Conservation (phyloP, 2,888 invertebrate species). For the Sepiola atlantica region DNA sequence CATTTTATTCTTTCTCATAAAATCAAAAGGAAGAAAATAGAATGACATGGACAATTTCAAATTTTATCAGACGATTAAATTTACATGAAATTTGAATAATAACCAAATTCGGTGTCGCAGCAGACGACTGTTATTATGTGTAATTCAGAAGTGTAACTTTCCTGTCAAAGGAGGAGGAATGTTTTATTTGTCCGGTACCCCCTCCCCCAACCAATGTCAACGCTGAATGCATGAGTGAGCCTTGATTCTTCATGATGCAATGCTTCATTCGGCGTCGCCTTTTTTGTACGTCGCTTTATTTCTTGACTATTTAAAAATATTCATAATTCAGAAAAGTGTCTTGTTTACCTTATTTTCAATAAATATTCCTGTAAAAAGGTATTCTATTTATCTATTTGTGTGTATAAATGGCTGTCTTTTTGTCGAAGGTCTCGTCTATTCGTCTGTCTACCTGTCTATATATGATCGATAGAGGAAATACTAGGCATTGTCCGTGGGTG, state of each 20-base stretch:
- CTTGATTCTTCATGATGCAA: background rate
- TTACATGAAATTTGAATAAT: slow-evolving; percentile 32
- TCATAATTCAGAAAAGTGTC: background rate
- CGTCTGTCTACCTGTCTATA: background rate
- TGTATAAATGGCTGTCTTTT: too few relatives aligned
- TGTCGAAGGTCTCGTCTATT: too few relatives aligned
- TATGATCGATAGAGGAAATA: too few relatives aligned
- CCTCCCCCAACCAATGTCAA: background rate
- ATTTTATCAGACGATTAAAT: slow-evolving; percentile 13
- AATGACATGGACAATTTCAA: background rate
- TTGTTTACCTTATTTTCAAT: background rate
- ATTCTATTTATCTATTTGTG: too few relatives aligned
- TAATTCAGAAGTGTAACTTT: background rate
- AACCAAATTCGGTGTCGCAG: background rate
- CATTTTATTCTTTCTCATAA: background rate
- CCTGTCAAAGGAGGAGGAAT: background rate
- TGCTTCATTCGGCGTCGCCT: background rate
- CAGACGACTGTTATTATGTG: background rate
- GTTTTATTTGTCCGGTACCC: background rate
- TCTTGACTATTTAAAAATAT: background rate
- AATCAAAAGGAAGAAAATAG: background rate
- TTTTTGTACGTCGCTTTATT: background rate
- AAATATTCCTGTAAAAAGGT: background rate
- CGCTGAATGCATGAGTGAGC: background rate
- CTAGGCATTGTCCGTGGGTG: too few relatives aligned